Base-by-base conservation (phyloP, 2,888 invertebrate species). In the Rotaria macrura region DNA sequence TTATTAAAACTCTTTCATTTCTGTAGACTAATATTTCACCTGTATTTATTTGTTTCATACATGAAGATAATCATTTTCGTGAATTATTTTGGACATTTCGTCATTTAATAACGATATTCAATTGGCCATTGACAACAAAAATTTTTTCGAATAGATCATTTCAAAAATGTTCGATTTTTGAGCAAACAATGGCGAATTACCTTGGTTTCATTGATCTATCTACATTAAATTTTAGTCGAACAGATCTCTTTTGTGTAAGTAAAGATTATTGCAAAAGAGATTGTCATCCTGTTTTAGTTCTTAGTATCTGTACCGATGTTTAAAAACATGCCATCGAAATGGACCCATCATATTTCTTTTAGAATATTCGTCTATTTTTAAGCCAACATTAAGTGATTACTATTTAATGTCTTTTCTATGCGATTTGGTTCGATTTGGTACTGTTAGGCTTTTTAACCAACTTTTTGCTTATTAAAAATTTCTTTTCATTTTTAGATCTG, bases 371-470 rank as follows among this genome's bases (percentile, higher is more conserved):
- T 25, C 43, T 25, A 25, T 79, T 25, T 43, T 12, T 25, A 25
- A 79, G 25, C 25, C 23, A 43, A 43, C 25, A 14, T 43, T n/a
- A 12, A 43, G 14, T 12, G 43, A 79, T 43, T 25, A 43, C 14
- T 40, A 79, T 40, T n/a, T 79, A 14, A 79, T 79, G 12, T 79
- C 79, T n/a, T 79, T 79, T 23, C 79, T 79, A 12, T 43, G 40
- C 43, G 79, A 79, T 79, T 43, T 79, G 43, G 12, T 79, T 79
- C 79, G 79, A 79, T 79, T 43, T n/a, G 79, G 79, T 79, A 79
- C 10, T 34, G 12, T 65, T 29, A 14, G 5, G 4, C 12, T 7
- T 65, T 65, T 65, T 65, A 3, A 23, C 29, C 20, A 10, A n/a
- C n/a, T 65, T 34, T 10, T 65, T 49, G 1, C 47, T 65, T 34